These are phyloP conservation scores for Lynx canadensis DNA, from an alignment of 2,113 vertebrate species.

Conservation along the genomic window DNA sequence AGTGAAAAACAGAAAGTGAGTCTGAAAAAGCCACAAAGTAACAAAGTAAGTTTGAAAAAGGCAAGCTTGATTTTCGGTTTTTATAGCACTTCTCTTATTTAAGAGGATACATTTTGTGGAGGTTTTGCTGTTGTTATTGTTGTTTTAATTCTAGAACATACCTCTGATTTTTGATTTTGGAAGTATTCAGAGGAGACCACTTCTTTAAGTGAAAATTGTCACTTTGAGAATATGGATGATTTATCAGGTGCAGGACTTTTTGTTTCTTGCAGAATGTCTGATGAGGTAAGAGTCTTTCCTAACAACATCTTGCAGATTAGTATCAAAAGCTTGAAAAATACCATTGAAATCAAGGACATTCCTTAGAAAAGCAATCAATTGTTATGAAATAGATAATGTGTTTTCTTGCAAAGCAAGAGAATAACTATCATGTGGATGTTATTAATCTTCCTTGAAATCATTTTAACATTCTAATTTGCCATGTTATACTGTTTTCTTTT, in stretches of 20 bases:
- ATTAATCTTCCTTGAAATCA: conserved; percentile 70
- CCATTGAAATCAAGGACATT: conserved; percentile 68
- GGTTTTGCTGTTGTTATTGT: neutral
- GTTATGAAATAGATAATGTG: conserved; percentile 72
- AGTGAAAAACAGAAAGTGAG: neutral
- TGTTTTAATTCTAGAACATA: conserved; percentile 27
- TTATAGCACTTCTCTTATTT: neutral
- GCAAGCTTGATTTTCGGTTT: conserved; percentile 51
- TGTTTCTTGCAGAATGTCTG: conserved; percentile 72
- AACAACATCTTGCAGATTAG: conserved; percentile 72
- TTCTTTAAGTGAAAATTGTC: conserved; percentile 72
- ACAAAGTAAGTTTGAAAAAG: conserved; percentile 44
- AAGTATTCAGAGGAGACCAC: conserved; percentile 32
- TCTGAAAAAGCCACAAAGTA: neutral
- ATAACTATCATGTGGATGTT: conserved; percentile 22
- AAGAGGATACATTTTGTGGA: neutral
- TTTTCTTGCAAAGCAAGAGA: conserved; percentile 67
- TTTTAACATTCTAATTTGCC: conserved; percentile 71
- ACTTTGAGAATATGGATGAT: conserved; percentile 76
- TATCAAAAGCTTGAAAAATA: conserved; percentile 71
- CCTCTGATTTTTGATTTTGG: conserved; percentile 52
- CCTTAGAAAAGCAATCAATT: conserved; percentile 58
- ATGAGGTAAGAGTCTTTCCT: conserved; percentile 66
- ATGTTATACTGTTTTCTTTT: conserved; percentile 41
- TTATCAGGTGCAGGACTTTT: conserved; percentile 73